Evolutionary conservation across 2,113 vertebrate species (phyloP), one percentile per base, ranked within the genome.

Genomic region (Monopterus albus): DNA sequence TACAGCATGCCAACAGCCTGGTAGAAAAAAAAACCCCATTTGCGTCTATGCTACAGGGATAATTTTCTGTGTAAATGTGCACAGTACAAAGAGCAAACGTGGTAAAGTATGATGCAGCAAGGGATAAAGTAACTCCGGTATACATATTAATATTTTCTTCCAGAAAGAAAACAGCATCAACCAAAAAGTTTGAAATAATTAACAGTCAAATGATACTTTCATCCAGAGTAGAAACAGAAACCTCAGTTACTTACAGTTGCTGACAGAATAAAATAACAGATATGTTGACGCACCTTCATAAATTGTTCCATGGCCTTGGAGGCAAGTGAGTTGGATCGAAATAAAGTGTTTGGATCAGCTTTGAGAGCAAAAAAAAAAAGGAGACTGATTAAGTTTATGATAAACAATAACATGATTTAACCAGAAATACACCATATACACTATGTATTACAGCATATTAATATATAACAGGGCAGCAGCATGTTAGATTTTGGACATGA

Each of bases 261-360:
- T 64, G 9, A n/a, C 31, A 9, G 17, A 65, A 56, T 11, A 18
- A 39, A 51, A 73, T 3, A 23, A 14, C 4, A 63, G 5, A 40
- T 5, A 47, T 13, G 3, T 60, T 17, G 26, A 23, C 88, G 57
- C 66, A 96, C 95, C 95, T 96, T 96, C 95, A 98, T 95, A 79
- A 98, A 97, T 69, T 97, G 96, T 40, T 98, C 96, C 95, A 96
- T 90, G 0, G 95, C 92, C 82, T 98, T 98, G 69, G 96, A 97
- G 11, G 96, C 94, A 86, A 97, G 87, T 0, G 96, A 98, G 90
- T 96, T 97, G 38, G 96, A 97, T 47, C 94, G 93, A 87, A 98
- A 97, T 51, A 98, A 91, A n/a, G 95, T 96, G 87, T 96, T 98
- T 86, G 96, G 96, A 81, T 98, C 95, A 5, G 85, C 96, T 98